Evolutionary conservation across 1,140 invertebrate species (phyloP), one percentile per base, ranked within the genome.

Genomic region (Arctopsyche grandis): DNA sequence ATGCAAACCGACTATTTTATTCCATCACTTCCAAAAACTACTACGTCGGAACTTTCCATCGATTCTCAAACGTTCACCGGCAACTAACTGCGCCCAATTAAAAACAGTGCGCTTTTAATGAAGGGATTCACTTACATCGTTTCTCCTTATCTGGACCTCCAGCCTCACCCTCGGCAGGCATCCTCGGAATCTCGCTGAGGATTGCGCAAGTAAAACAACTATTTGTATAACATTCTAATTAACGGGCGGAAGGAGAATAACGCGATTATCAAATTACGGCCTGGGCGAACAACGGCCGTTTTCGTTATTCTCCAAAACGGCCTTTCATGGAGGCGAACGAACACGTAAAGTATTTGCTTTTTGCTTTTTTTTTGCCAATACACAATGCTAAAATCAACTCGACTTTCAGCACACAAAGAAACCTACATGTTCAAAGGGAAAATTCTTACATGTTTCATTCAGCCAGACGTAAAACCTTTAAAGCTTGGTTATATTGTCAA

Each of bases 201-300:
- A 7, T 14, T 38, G 1, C 19, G 21, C 46, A 19, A 56, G 52
- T 74, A 74, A 74, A 56, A 58, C 71, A 74, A 58, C 56, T 74
- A 74, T 74, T 74, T 56, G 71, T 58, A 58, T 74, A 74, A 29
- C 71, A 58, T 74, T 58, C 71, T 58, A 74, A 74, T 74, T 74
- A 74, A 74, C 46, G 46, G 10, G 3, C 52, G 46, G 44, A 56
- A 44, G 16, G 48, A 56, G 48, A 26, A 58, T 56, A 74, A 58
- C 71, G 48, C 52, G 71, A 74, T 74, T 74, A 56, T 74, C 22
- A 58, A 74, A 74, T 74, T 56, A 29, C 71, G 21, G 24, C 22
- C 24, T 14, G 21, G 56, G n/a, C 7, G 21, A 60, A 60, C 16
- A 60, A 60, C 56, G 16, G 56, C 21, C 21, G 16, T 14, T 52